Evolutionary conservation across 2,113 vertebrate species (phyloP).

Genomic region (Lepisosteus oculatus): DNA sequence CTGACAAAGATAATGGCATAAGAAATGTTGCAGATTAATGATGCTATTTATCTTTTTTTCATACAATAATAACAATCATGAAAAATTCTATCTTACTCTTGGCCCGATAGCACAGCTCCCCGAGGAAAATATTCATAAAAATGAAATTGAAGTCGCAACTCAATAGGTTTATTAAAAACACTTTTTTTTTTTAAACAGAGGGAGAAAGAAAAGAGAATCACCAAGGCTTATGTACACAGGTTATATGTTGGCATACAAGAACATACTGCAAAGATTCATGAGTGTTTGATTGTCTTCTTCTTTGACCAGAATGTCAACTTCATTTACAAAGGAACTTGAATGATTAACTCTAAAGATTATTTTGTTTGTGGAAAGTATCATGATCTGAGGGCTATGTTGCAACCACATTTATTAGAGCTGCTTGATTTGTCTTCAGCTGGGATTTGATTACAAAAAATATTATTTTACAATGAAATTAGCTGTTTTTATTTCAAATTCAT

Average conservation of each 20-base stretch:
- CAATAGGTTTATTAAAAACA: constrained; percentile 98
- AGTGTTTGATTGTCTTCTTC: too few relatives aligned
- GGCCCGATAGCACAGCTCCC: constrained; percentile 85
- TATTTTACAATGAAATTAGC: too few relatives aligned
- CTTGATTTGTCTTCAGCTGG: too few relatives aligned
- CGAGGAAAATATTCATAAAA: constrained; percentile 93
- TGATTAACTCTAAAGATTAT: too few relatives aligned
- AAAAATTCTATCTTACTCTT: constrained; percentile 87
- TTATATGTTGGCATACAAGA: constrained; percentile 23
- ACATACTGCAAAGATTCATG: too few relatives aligned
- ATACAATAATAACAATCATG: constrained; percentile 67
- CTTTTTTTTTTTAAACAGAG: constrained; percentile 56
- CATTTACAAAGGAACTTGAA: too few relatives aligned
- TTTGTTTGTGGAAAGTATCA: too few relatives aligned
- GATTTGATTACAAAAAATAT: too few relatives aligned
- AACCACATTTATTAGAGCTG: too few relatives aligned
- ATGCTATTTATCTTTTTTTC: constrained; percentile 93
- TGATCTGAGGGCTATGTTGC: too few relatives aligned
- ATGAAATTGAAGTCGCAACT: constrained; percentile 97
- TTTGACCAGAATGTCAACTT: too few relatives aligned
- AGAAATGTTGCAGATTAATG: constrained; percentile 97
- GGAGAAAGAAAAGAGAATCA: constrained; percentile 18
- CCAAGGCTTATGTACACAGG: constrained; percentile 41
- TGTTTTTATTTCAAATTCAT: too few relatives aligned
- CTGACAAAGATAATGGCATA: constrained; percentile 94